phyloP scores from a whole-genome alignment of 2,797 vertebrate genomes.

The Myotis myotis region DNA sequence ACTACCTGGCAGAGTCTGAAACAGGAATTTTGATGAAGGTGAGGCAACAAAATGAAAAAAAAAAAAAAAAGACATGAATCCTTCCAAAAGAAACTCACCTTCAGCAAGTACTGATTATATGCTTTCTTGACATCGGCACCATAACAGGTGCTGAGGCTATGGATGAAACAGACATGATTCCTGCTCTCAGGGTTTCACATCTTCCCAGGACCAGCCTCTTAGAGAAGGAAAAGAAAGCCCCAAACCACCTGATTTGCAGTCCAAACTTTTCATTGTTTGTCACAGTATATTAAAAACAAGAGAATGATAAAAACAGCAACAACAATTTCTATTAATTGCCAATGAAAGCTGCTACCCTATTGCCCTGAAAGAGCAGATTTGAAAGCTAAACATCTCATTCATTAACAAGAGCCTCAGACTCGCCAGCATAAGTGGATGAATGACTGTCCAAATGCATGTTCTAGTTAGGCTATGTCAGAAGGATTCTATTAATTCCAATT shows the following conservation, averaged over 20 bases:
- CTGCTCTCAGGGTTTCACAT: background rate
- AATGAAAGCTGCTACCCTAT: background rate
- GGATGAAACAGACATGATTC: background rate
- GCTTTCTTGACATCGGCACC: background rate
- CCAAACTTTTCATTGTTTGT: background rate
- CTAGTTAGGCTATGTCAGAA: background rate
- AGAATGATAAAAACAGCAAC: background rate
- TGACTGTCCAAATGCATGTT: background rate
- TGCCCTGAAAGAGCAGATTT: background rate
- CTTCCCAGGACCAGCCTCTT: background rate
- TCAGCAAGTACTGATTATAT: background rate
- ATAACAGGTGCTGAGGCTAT: background rate
- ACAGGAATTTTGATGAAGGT: constrained; percentile 16
- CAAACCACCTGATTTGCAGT: background rate
- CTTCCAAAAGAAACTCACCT: background rate
- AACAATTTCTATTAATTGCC: background rate
- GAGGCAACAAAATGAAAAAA: background rate
- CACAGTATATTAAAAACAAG: background rate
- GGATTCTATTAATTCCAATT: background rate
- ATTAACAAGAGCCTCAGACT: background rate
- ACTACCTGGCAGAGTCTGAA: background rate
- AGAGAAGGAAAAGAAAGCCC: background rate
- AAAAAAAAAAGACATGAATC: background rate
- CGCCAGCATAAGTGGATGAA: background rate
- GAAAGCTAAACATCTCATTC: background rate